Base-by-base conservation (phyloP, 2,888 invertebrate species). In the Calliphora vomitoria region DNA sequence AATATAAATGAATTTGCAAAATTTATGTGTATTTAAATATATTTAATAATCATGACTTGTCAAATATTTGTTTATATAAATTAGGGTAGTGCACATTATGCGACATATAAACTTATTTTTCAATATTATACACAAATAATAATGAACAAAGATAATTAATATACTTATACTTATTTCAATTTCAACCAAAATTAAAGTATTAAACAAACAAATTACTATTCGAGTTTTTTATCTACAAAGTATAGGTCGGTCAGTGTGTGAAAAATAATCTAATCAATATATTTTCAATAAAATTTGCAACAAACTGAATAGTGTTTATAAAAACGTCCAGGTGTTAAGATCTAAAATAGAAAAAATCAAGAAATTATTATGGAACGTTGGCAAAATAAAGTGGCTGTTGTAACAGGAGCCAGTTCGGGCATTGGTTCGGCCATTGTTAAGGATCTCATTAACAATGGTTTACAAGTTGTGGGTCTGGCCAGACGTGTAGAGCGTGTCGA, bases 331-430 rank as follows among this genome's bases (percentile, higher is more conserved):
- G 25, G n/a, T 25, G 41, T 38, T n/a, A 35, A 71, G 38, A 41
- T 0, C 8, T 8, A 18, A 64, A 11, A 44, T 20, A 55, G 44
- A 8, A 18, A 41, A 18, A 15, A 18, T 13, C 41, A 10, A 4
- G 4, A 44, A 44, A 44, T 8, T 1, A 78, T 11, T 18, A 91
- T 92, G 92, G 95, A 96, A n/a, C 94, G 95, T 38, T 96, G 95
- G 95, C 89, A 90, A 3, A 95, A 95, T 83, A 95, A 95, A 89
- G 94, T 95, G 0, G 95, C 95, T 0, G 94, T 96, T 41, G 95
- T 96, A 72, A 96, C 95, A 0, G 96, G 96, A 1, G 95, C 95
- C n/a, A 95, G 95, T 91, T 93, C 94, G 0, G 96, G 96, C 1
- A 95, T 96, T 84, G 96, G 95, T 6, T 94, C 94, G 0, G 94